Conservation (phyloP, 2,888 invertebrate genomes). For the Leptinotarsa juncta region DNA sequence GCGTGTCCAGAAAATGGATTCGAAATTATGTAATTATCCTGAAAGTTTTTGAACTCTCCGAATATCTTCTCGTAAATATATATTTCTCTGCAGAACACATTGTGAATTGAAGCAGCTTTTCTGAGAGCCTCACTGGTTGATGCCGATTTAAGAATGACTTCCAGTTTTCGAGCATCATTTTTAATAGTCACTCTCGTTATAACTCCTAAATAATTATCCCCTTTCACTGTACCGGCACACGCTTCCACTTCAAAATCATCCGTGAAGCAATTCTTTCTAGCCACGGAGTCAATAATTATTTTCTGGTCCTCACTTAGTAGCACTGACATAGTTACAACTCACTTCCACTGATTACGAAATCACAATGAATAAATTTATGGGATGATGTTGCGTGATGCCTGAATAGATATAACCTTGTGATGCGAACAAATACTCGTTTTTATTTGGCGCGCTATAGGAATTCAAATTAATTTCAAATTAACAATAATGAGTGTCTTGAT, state of each 20-base stretch:
- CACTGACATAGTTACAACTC: not conserved
- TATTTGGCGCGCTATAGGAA: too few species aligned
- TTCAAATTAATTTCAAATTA: too few species aligned
- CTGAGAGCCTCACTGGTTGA: conserved; percentile 48
- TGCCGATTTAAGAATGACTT: conserved; percentile 56
- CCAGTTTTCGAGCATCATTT: conserved; percentile 24
- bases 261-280: conserved; percentile 26
- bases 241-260: conserved; percentile 20
- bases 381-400: not conserved
- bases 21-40: conserved; percentile 40
- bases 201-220: conserved; percentile 49
- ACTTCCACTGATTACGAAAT: not conserved
- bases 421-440: too few species aligned
- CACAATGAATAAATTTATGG: not conserved
- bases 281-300: conserved; percentile 23
- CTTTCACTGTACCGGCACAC: conserved; percentile 33
- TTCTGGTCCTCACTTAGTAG: conserved; percentile 5
- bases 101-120: conserved; percentile 44
- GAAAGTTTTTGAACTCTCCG: conserved; percentile 49
- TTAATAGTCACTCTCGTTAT: conserved; percentile 45
- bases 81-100: conserved; percentile 52
- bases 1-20: conserved; percentile 27
- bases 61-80: conserved; percentile 53
- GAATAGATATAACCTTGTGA: too few species aligned
- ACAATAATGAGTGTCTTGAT: too few species aligned